These are phyloP conservation scores for Aphelocoma californica DNA, from an alignment of 2,797 vertebrate genomes.

Conservation along the genomic window DNA sequence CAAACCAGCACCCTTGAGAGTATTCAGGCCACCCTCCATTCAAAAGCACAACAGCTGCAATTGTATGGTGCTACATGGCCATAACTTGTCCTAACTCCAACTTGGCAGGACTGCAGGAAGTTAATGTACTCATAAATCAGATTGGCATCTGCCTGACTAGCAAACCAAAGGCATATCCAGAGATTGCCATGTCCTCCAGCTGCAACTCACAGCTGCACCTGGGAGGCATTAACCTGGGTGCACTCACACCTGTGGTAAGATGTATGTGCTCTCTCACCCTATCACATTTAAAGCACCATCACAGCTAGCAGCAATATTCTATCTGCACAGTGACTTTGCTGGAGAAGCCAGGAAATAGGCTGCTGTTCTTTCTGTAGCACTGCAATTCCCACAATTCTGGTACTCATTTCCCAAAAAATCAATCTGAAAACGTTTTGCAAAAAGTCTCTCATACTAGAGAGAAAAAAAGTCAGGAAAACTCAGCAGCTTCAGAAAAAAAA, in stretches of 20 bases:
- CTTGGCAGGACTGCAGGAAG: background rate
- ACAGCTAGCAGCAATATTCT: background rate
- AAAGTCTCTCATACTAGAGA: background rate
- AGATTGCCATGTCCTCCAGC: background rate
- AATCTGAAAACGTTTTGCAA: background rate
- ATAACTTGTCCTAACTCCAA: background rate
- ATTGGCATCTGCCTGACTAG: background rate
- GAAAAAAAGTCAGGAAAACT: background rate
- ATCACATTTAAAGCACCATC: background rate
- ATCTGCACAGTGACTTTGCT: background rate
- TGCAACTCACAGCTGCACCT: background rate
- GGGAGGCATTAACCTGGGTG: background rate
- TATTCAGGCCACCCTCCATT: background rate
- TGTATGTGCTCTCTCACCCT: background rate
- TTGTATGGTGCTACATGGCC: background rate
- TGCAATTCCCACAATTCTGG: background rate
- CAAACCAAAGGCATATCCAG: background rate
- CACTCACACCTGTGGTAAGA: background rate
- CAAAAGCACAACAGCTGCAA: background rate
- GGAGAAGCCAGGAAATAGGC: background rate
- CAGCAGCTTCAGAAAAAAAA: background rate
- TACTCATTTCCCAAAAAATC: background rate
- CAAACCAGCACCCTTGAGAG: background rate
- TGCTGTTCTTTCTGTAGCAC: background rate
- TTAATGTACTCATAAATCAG: background rate